phyloP scores from a whole-genome alignment of 2,113 vertebrate genomes.

The Daboia siamensis region DNA sequence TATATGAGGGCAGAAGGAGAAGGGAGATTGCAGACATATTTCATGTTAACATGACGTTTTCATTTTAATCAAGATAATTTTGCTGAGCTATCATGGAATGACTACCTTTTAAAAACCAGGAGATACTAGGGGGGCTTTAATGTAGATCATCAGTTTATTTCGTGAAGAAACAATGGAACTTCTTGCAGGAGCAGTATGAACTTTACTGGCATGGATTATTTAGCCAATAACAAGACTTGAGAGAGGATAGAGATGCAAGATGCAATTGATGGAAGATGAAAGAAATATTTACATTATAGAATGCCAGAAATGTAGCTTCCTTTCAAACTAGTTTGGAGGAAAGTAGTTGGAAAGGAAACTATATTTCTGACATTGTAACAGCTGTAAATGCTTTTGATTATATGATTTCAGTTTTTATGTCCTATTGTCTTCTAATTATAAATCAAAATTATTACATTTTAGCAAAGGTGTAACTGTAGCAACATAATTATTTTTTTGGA shows the following conservation, averaged over 20 bases:
- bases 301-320: background rate
- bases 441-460: background rate
- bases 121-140: background rate
- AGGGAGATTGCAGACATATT: background rate
- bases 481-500: background rate
- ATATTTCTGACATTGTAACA: background rate
- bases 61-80: background rate
- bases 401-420: background rate
- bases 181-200: background rate
- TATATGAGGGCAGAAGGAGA: background rate
- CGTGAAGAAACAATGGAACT: background rate
- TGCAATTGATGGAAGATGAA: background rate
- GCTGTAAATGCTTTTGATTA: background rate
- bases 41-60: background rate
- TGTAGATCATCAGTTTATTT: background rate
- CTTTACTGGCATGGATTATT: background rate
- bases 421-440: background rate
- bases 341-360: background rate
- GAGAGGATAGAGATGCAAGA: background rate
- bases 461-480: background rate
- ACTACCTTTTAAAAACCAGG: background rate
- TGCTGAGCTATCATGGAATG: background rate
- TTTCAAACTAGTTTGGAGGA: background rate
- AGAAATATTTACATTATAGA: background rate
- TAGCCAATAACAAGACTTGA: background rate